Evolutionary conservation across 1,140 invertebrate genomes (phyloP), one percentile per base, ranked within the genome.

Genomic region (Eupeodes corollae): DNA sequence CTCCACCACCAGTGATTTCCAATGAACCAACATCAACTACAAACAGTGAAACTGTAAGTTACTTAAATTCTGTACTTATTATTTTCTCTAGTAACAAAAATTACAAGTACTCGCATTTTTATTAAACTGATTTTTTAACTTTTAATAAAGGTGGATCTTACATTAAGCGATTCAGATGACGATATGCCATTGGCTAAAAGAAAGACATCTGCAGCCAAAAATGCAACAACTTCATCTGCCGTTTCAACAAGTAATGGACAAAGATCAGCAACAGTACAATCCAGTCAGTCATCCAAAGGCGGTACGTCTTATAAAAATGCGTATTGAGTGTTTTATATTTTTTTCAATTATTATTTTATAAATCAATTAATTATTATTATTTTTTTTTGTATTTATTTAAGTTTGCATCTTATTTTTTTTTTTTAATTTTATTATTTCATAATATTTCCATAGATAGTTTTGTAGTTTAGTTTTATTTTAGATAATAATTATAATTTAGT

Each of bases 121-220:
- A 19, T 47, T 34, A 46, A 9, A 13, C 13, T 3, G 3, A 31
- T 26, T 31, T 53, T 10, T 43, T 34, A 16, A 41, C 5, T 32
- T 13, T 44, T 42, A 45, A 16, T 41, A 38, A 38, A 68, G 65
- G 68, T 71, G 32, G 69, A 70, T 56, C 54, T 71, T 38, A 71
- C 68, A 26, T 50, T 68, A 26, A 69, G 67, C 46, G 67, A 69
- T 57, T 69, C 67, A 21, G 69, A 70, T 50, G 69, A 71, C 51
- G 69, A 71, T 49, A 53, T 69, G 54, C 68, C 68, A 37, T 48
- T 70, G 45, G 65, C 66, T 18, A 69, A 66, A 49, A 60, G 60
- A 48, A 60, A 62, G 48, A 61, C 63, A 10, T 54, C 57, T 46
- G 50, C 61, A 10, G 61, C 61, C 40, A 53, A 55, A 58, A 50